Conservation (phyloP, 2,797 vertebrate species). For the Trachurus trachurus region DNA sequence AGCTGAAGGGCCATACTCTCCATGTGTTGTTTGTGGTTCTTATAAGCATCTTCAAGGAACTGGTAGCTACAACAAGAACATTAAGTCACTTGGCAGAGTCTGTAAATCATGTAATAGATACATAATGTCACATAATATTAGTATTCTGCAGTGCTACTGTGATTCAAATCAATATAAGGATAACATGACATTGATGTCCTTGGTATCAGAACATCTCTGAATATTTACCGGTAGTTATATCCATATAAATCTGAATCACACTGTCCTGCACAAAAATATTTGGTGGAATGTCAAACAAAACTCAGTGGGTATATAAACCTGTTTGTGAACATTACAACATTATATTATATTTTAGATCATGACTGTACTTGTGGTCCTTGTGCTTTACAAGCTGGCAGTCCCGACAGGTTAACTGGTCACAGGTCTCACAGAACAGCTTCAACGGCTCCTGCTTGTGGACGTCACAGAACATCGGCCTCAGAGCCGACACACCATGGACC, state of each 20-base stretch:
- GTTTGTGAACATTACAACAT: background rate
- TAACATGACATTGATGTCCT: too few relatives aligned
- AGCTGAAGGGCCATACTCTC: conserved; percentile 91
- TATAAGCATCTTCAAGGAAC: conserved; percentile 94
- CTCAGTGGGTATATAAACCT: background rate
- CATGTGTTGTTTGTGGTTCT: conserved; percentile 92
- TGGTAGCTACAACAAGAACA: conserved; percentile 84
- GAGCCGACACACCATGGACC: conserved; percentile 85
- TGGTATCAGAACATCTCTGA: too few relatives aligned
- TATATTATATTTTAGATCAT: background rate
- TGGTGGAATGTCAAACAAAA: background rate
- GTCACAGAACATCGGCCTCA: conserved; percentile 91
- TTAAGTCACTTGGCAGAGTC: background rate
- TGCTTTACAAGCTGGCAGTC: conserved; percentile 94
- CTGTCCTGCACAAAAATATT: background rate
- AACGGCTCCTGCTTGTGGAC: conserved; percentile 93
- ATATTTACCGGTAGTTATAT: too few relatives aligned
- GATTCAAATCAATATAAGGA: background rate
- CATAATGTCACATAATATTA: background rate
- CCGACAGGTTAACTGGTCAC: conserved; percentile 92
- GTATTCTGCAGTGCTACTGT: background rate
- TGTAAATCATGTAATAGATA: background rate
- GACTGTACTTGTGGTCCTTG: conserved; percentile 92
- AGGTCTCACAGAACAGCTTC: conserved; percentile 95
- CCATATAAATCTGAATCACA: background rate